Conservation (phyloP, 2,888 invertebrate genomes). For the Oegoconia quadripuncta region DNA sequence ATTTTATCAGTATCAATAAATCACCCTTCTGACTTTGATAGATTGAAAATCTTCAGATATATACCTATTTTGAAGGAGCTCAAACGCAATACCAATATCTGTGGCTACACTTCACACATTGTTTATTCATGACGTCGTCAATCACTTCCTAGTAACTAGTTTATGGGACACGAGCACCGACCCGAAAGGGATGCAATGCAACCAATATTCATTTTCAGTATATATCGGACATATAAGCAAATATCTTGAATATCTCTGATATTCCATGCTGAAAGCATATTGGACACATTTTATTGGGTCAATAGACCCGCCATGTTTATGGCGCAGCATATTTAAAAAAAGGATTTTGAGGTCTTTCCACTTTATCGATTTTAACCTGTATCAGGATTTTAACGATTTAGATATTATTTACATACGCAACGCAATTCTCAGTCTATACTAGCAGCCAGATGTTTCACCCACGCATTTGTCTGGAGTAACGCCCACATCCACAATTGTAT, state of each 20-base stretch:
- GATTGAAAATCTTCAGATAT: no score
- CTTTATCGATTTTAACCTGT: no score
- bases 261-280: no score
- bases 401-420: constrained; percentile 46
- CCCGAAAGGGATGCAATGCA: constrained; percentile 41
- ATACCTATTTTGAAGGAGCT: no score
- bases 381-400: no score
- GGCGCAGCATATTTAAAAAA: no score
- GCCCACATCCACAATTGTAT: constrained; percentile 44
- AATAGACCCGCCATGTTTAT: no score
- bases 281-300: no score
- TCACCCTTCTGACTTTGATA: no score
- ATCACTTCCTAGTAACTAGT: constrained; percentile 14
- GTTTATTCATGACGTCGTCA: background rate
- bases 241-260: background rate
- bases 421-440: constrained; percentile 43
- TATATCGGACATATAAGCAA: background rate
- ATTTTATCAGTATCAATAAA: no score
- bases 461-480: constrained; percentile 66
- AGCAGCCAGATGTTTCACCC: constrained; percentile 53
- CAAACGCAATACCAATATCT: no score
- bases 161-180: constrained; percentile 48
- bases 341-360: no score
- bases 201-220: constrained; percentile 53
- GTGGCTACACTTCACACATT: background rate